A percentile compares a stretch with the other conserved stretches of the same genome.
phyloP scores from a whole-genome alignment of 2,888 invertebrate genomes.

The Glyphotaelius pellucidus region DNA sequence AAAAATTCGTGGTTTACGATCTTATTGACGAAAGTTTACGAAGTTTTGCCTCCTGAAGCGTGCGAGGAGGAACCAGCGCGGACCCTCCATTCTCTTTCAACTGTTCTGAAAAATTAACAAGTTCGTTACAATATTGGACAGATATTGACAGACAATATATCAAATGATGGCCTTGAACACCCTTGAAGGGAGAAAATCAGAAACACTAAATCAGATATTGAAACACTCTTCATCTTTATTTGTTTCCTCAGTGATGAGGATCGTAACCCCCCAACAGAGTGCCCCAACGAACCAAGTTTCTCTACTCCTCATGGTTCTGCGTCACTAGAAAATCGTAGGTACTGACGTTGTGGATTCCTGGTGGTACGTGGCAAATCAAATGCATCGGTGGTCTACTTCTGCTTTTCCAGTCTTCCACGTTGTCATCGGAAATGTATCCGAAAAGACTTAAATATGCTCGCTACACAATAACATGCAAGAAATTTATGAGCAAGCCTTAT shows the following conservation, averaged over 20 bases:
- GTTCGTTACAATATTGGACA: neutral
- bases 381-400: too few species aligned
- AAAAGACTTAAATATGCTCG: too few species aligned
- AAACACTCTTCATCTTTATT: conserved; percentile 60
- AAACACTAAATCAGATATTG: too few species aligned
- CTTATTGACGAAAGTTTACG: conserved; percentile 69
- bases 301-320: neutral
- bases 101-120: conserved; percentile 42
- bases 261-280: conserved; percentile 71
- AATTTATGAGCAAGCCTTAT: neutral
- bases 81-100: conserved; percentile 53
- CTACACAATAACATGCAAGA: neutral
- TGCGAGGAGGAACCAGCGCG: conserved; percentile 68
- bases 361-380: too few species aligned
- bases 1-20: conserved; percentile 71
- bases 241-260: conserved; percentile 69
- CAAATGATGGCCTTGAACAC: too few species aligned
- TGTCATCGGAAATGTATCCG: too few species aligned
- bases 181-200: too few species aligned
- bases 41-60: conserved; percentile 70
- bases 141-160: too few species aligned
- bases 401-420: too few species aligned
- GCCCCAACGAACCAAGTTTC: neutral
- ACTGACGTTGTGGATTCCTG: too few species aligned
- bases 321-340: neutral